A percentile compares a stretch with the other conserved stretches of the same genome.
phyloP scores from a whole-genome alignment of 2,113 vertebrate genomes.

The Etheostoma spectabile region DNA sequence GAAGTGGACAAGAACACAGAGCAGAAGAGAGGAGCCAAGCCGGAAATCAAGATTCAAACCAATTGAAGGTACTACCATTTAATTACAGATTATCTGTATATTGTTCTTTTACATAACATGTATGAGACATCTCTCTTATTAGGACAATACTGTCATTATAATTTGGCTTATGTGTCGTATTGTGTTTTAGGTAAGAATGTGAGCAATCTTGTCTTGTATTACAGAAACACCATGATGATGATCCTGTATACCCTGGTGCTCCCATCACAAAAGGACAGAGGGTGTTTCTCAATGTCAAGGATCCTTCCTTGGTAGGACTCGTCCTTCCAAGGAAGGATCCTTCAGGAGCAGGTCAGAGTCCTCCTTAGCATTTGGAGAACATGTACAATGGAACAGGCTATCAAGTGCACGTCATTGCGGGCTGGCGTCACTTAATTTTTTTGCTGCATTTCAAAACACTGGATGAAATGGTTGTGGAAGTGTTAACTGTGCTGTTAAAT shows the following conservation, averaged over 20 bases:
- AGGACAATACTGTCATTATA: neutral
- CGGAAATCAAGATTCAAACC: neutral
- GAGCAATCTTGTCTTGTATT: neutral
- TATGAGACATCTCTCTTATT: neutral
- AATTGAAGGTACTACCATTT: constrained; percentile 2
- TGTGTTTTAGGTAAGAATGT: neutral
- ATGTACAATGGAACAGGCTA: too few species aligned
- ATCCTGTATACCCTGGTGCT: constrained; percentile 4
- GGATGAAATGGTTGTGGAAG: too few species aligned
- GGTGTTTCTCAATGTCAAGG: too few species aligned
- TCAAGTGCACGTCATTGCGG: too few species aligned
- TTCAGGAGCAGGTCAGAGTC: too few species aligned
- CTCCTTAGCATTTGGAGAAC: too few species aligned
- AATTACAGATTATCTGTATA: constrained; percentile 1
- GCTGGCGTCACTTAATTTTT: too few species aligned
- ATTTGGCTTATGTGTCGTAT: neutral
- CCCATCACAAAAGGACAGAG: neutral
- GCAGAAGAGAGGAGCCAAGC: neutral
- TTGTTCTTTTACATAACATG: neutral
- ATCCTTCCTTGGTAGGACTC: too few species aligned
- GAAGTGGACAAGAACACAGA: neutral
- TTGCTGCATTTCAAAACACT: too few species aligned
- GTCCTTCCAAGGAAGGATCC: too few species aligned
- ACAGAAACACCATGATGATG: neutral
- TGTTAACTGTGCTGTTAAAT: too few species aligned